Conservation (phyloP, 2,888 invertebrate genomes). For the Eudemis profundana region DNA sequence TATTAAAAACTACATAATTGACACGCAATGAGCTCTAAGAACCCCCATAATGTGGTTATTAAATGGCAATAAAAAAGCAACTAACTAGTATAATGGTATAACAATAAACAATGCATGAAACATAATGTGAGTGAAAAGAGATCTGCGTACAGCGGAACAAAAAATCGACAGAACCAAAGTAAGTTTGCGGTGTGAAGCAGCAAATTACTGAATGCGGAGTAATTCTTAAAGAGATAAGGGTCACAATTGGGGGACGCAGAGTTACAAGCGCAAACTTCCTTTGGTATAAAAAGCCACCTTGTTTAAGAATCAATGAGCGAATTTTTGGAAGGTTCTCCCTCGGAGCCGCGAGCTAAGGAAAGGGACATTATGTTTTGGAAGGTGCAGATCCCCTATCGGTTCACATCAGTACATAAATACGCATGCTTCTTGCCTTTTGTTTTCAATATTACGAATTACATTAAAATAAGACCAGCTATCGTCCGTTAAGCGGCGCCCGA, state of each 20-base stretch:
- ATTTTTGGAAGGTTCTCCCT: conserved; percentile 49
- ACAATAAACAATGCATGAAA: conserved; percentile 59
- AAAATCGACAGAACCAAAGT: conserved; percentile 49
- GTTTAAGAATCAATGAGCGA: conserved; percentile 50
- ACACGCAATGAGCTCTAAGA: conserved; percentile 55
- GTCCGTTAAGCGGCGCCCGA: conserved; percentile 53
- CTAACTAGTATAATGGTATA: conserved; percentile 52
- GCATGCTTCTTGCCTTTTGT: conserved; percentile 89
- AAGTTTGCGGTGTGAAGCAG: conserved; percentile 48
- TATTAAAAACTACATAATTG: conserved; percentile 28
- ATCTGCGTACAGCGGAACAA: conserved; percentile 73
- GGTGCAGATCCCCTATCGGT: conserved; percentile 71
- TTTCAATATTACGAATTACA: conserved; percentile 70
- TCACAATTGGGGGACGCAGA: conserved; percentile 45
- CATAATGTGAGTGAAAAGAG: conserved; percentile 74
- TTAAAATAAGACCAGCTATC: conserved; percentile 78
- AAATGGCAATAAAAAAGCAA: conserved; percentile 57
- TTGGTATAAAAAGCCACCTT: conserved; percentile 48
- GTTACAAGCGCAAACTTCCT: conserved; percentile 47
- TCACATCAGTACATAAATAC: conserved; percentile 70
- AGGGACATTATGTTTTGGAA: conserved; percentile 51
- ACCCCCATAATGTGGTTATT: conserved; percentile 59
- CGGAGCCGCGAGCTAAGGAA: conserved; percentile 49
- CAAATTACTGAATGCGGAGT: conserved; percentile 32
- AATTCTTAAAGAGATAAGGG: conserved; percentile 44